Evolutionary conservation across 2,797 vertebrate genomes (phyloP).

Genomic region (Gouania willdenowi): DNA sequence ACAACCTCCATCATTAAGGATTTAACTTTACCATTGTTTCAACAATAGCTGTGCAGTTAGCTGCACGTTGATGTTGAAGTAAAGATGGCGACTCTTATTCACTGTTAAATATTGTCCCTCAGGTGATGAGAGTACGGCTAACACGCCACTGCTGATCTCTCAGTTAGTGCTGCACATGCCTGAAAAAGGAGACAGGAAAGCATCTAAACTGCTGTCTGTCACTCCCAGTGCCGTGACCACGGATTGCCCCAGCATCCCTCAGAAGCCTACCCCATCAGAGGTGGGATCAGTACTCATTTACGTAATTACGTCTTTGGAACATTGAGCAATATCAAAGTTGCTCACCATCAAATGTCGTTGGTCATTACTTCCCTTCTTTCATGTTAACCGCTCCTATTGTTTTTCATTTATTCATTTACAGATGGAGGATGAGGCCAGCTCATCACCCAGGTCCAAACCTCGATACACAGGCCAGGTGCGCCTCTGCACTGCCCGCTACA

Average conservation of each 20-base stretch:
- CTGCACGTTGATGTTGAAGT: conserved; percentile 41
- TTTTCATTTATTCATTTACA: conserved; percentile 38
- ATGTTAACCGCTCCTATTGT: neutral
- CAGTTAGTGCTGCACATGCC: conserved; percentile 74
- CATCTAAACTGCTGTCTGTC: conserved; percentile 69
- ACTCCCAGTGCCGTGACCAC: conserved; percentile 74
- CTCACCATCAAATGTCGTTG: neutral
- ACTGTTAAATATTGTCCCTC: conserved; percentile 67
- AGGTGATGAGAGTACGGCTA: conserved; percentile 82
- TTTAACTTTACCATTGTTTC: conserved; percentile 23
- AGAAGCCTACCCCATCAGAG: conserved; percentile 82
- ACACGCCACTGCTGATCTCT: conserved; percentile 74
- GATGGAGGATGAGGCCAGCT: conserved; percentile 92
- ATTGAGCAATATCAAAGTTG: too few relatives aligned
- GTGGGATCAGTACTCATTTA: conserved; percentile 62
- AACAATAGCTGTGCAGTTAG: conserved; percentile 49
- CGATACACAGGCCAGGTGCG: conserved; percentile 95
- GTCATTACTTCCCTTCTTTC: too few relatives aligned
- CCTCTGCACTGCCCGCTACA: conserved; percentile 96
- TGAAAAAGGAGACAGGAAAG: conserved; percentile 72
- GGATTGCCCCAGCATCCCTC: conserved; percentile 72
- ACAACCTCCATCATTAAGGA: conserved; percentile 17
- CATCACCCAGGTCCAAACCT: conserved; percentile 85
- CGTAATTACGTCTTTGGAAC: too few relatives aligned
- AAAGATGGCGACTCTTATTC: conserved; percentile 65